Base-by-base conservation (phyloP, 1,140 invertebrate species). In the Lucilia sericata region DNA sequence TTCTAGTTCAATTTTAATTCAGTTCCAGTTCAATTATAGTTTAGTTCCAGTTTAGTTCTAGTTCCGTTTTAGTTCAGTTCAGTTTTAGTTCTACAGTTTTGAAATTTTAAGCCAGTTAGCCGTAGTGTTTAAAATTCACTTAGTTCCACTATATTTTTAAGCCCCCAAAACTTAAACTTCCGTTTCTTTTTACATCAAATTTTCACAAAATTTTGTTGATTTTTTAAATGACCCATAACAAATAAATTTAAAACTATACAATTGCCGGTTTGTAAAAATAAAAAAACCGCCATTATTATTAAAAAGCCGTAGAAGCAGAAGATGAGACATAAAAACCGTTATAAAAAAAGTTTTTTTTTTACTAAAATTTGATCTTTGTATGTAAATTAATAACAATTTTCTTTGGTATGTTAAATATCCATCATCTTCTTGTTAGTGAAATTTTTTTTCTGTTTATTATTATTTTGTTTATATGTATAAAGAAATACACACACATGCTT, bases 331-430 rank as follows among this genome's bases (percentile, higher is more conserved):
- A 42, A 10, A 42, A 42, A 42, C 42, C 42, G 42, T 42, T 42
- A 42, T 42, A 42, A 42, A 8, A 8, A 0, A 8, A 13, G 34
- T 75, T 30, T 30, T 75, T 60, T 21, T 14, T 75, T 75, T 30
- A 30, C 13, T 34, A 51, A 13, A 25, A 49, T 80, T 34, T n/a
- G 17, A 17, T 80, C 21, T 80, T 80, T 21, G 47, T 80, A 80
- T 80, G 76, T 49, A 80, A 80, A 80, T 80, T 80, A 80, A 80
- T 49, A 80, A 49, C 25, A 49, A 80, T 80, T 80, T 80, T 80
- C 76, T 80, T 9, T 80, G 76, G 76, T 80, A 80, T 80, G 76
- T 80, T 49, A 80, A 80, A 80, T 51, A 80, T 80, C 42, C 14
- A 19, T 76, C 19, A 17, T 36, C 30, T 76, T 76, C 30, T 76